A percentile compares a stretch with the other conserved stretches of the same genome.
Evolutionary conservation across 2,113 vertebrate species (phyloP).

Genomic region (Cheirogaleus medius): DNA sequence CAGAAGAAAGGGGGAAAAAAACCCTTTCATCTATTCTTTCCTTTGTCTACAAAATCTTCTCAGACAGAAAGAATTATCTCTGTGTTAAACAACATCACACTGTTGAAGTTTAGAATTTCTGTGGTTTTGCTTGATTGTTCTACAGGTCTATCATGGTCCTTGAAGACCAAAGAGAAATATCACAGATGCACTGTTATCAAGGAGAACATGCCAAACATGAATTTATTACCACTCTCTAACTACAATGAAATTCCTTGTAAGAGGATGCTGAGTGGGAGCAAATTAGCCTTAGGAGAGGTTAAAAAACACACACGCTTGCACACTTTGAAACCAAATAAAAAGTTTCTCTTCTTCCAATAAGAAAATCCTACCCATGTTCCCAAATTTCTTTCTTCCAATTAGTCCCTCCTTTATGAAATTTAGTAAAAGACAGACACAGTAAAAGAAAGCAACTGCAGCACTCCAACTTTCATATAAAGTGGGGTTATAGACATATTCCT

Average conservation of each 20-base stretch:
- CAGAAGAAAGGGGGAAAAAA: not conserved
- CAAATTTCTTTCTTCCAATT: not conserved
- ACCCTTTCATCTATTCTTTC: not conserved
- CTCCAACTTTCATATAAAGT: not conserved
- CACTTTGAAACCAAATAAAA: slow-evolving; percentile 21
- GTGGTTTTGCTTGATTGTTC: not conserved
- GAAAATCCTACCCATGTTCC: not conserved
- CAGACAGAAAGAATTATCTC: slow-evolving; percentile 14
- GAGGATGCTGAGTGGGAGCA: not conserved
- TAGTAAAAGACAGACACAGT: not conserved
- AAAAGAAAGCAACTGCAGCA: not conserved
- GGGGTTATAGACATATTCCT: not conserved
- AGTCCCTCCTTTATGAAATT: not conserved
- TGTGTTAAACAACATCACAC: slow-evolving; percentile 6
- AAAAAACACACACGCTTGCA: not conserved
- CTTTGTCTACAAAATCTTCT: slow-evolving; percentile 45
- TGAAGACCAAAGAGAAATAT: slow-evolving; percentile 35
- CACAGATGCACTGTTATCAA: slow-evolving; percentile 24
- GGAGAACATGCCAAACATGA: not conserved
- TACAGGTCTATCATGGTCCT: not conserved
- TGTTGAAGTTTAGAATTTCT: not conserved
- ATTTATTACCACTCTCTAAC: not conserved
- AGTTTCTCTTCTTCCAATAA: not conserved
- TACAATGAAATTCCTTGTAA: slow-evolving; percentile 11
- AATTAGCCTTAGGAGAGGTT: slow-evolving; percentile 15